Conservation (phyloP, 2,113 vertebrate genomes). For the Empidonax traillii region DNA sequence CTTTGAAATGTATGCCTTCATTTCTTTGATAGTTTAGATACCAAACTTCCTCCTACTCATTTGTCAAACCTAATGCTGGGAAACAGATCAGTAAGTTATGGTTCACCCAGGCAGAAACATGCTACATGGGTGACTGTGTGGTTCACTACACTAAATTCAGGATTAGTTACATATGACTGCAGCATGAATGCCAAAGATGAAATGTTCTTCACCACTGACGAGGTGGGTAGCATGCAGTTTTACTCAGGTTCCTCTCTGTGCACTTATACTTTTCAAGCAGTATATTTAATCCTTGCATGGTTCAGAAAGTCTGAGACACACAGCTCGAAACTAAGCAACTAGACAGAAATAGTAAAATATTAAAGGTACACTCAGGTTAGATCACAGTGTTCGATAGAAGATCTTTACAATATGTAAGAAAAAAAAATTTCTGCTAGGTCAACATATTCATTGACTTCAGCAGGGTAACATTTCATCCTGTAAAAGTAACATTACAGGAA, state of each 20-base stretch:
- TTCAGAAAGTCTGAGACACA: neutral
- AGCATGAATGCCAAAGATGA: neutral
- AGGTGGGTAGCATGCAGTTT: neutral
- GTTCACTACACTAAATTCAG: neutral
- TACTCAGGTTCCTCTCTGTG: neutral
- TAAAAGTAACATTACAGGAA: neutral
- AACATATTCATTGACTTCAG: neutral
- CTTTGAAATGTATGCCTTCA: neutral
- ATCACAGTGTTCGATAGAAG: neutral
- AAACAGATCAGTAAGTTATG: neutral
- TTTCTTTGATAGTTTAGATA: neutral
- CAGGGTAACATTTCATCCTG: neutral
- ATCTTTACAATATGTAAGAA: neutral
- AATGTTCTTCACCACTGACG: neutral
- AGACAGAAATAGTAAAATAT: neutral
- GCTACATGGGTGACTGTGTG: neutral
- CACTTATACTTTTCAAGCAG: neutral
- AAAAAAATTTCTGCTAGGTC: neutral
- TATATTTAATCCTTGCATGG: neutral
- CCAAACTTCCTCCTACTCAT: neutral
- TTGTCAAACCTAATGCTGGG: neutral
- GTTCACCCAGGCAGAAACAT: neutral
- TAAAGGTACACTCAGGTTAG: neutral
- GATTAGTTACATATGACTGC: neutral
- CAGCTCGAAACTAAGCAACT: constrained; percentile 5